These are phyloP conservation scores for Sarcophaga carnaria DNA, from an alignment of 2,888 invertebrate species.

Conservation along the genomic window DNA sequence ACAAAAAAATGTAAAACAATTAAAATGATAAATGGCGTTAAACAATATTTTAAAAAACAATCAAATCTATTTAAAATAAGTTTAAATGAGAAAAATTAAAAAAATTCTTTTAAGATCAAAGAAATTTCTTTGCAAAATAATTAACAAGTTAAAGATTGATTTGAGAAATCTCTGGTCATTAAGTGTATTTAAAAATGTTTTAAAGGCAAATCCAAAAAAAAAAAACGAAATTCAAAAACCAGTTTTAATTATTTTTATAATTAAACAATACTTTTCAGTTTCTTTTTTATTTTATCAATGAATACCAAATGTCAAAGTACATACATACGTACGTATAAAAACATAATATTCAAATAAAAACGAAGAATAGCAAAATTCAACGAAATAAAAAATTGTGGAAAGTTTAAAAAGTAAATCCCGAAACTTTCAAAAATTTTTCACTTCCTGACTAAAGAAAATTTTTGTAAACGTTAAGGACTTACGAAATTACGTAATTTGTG, in stretches of 20 bases:
- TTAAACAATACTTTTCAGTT: neutral
- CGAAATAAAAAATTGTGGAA: slow-evolving; percentile 4
- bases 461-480: slow-evolving; percentile 59
- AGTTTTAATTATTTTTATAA: slow-evolving; percentile 26
- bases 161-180: neutral
- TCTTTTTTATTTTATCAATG: neutral
- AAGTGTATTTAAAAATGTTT: neutral
- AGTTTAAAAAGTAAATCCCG: slow-evolving; percentile 2
- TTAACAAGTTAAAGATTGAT: slow-evolving; percentile 4
- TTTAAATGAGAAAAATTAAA: slow-evolving; percentile 14
- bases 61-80: neutral
- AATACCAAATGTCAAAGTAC: neutral
- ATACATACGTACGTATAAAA: too few relatives aligned
- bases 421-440: slow-evolving; percentile 58
- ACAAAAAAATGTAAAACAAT: neutral
- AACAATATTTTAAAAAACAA: neutral
- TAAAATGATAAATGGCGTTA: neutral
- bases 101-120: neutral
- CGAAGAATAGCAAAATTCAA: neutral
- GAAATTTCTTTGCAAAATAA: neutral
- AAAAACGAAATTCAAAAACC: slow-evolving; percentile 4
- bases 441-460: slow-evolving; percentile 40
- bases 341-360: neutral
- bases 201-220: slow-evolving; percentile 3
- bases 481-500: slow-evolving; percentile 53